Evolutionary conservation across 2,797 vertebrate genomes (phyloP).

Genomic region (Toxotes lorentzi): DNA sequence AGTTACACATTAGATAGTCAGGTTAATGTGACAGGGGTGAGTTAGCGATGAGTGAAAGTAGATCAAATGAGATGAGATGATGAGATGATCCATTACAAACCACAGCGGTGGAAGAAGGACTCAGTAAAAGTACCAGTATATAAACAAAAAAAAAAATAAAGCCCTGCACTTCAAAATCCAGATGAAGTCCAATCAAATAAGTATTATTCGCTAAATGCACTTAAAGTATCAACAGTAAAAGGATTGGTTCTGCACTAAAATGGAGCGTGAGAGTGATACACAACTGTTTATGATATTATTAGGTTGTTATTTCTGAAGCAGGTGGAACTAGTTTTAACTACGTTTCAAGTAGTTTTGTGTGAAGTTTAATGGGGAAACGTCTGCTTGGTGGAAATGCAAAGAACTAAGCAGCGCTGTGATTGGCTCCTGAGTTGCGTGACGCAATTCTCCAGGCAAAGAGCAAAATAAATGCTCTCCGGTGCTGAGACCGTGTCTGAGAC

Average conservation of each 20-base stretch:
- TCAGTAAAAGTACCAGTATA: background rate
- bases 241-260: background rate
- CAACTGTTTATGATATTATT: background rate
- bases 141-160: background rate
- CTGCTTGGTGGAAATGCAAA: too few species aligned
- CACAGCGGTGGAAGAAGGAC: background rate
- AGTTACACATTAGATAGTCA: slow-evolving; percentile 68
- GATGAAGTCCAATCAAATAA: background rate
- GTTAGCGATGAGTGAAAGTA: slow-evolving; percentile 17
- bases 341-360: too few species aligned
- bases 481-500: slow-evolving; percentile 14
- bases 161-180: background rate
- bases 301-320: too few species aligned
- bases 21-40: slow-evolving; percentile 44
- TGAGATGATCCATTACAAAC: background rate
- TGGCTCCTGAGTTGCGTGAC: slow-evolving; percentile 42
- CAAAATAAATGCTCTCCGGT: background rate
- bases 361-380: too few species aligned
- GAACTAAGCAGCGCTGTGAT: slow-evolving; percentile 40
- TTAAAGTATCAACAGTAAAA: background rate
- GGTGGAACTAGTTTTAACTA: background rate
- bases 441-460: background rate
- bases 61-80: too few species aligned
- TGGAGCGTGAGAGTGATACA: background rate
- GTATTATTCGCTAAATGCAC: background rate